Evolutionary conservation across 2,888 invertebrate species (phyloP), one percentile per base, ranked within the genome.

Genomic region (Bombylius discolor): DNA sequence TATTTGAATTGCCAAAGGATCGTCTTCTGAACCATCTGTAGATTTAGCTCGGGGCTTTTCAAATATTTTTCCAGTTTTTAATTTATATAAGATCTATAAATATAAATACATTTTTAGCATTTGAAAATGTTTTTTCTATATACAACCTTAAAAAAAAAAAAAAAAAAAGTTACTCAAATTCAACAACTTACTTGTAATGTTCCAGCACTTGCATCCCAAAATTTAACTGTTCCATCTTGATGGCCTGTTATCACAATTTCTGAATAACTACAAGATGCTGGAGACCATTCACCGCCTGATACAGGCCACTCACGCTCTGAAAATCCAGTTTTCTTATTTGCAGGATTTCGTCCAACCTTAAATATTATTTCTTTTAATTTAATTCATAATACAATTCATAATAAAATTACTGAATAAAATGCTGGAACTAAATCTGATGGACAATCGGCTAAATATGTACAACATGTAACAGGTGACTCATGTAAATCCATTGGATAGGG

Each of bases 401-500:
- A 5, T 49, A 49, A 49, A 9, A 33, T 69, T 62, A 72, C 96
- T 51, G 95, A 92, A 79, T 98, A 98, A 75, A 98, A 89, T 64
- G 97, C 97, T 58, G 97, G 96, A 70, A 98, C 95, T 72, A 99
- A 81, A 77, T 99, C 98, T 59, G 91, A 89, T 49, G 98, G 97
- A 75, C 97, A 98, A 78, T 99, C 97, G 56, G 96, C 95, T 73
- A 96, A 84, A 80, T 99, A 99, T 58, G 88, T 85, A 76, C 96
- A 93, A 77, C 91, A 92, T 56, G 98, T 98, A 68, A 99, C 97
- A 32, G 97, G 91, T 53, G 96, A 95, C 78, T 99, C 98, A 79
- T 99, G 98, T 65, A 99, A 82, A 78, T 99, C 98, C 96, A 99
- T 97, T 60, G 98, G 94, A 79, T 99, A 98, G 49, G 98, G 99